phyloP scores from a whole-genome alignment of 1,140 invertebrate species.

The Octopus sinensis region DNA sequence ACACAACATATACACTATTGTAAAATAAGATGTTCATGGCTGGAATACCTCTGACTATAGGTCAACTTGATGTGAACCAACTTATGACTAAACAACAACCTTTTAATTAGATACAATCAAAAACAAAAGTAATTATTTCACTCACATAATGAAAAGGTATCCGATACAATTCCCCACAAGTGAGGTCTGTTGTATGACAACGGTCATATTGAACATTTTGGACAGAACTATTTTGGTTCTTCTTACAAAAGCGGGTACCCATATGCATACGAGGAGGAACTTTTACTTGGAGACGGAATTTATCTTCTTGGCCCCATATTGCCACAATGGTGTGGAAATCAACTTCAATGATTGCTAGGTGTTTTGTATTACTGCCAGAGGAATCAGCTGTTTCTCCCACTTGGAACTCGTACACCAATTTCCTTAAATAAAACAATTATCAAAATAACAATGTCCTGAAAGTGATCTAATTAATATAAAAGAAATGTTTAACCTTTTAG shows the following conservation, averaged over 20 bases:
- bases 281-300: not conserved
- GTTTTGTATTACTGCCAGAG: not conserved
- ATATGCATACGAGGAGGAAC: not conserved
- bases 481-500: too few relatives aligned
- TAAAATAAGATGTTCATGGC: too few relatives aligned
- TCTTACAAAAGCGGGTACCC: not conserved
- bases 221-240: not conserved
- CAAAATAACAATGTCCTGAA: too few relatives aligned
- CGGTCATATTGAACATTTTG: slow-evolving; percentile 7
- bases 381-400: not conserved
- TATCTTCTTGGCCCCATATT: not conserved
- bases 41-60: too few relatives aligned
- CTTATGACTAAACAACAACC: too few relatives aligned
- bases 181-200: not conserved
- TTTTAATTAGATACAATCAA: too few relatives aligned
- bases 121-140: not conserved
- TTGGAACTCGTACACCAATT: not conserved
- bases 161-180: not conserved
- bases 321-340: not conserved
- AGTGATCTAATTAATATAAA: too few relatives aligned
- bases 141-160: not conserved
- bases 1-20: too few relatives aligned
- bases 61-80: too few relatives aligned
- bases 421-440: not conserved
- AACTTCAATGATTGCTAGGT: not conserved